These are phyloP conservation scores for Colostygia pectinataria DNA, from an alignment of 2,888 invertebrate genomes.

Conservation along the genomic window DNA sequence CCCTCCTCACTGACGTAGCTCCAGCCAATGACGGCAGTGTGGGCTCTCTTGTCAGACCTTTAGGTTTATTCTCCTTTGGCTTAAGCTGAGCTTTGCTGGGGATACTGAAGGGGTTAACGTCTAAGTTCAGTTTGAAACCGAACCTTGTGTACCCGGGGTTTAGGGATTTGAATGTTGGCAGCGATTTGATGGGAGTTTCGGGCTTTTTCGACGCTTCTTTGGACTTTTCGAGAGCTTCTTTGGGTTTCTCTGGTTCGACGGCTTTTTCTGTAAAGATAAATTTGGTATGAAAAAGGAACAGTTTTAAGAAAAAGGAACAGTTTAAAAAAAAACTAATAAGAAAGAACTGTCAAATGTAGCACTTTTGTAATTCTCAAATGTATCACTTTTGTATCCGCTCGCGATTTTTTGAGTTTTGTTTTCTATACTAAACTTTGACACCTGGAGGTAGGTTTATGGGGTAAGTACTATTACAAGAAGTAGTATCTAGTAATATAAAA, in stretches of 20 bases:
- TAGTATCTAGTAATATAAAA: too few species aligned
- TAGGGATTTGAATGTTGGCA: constrained; percentile 47
- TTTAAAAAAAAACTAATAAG: too few species aligned
- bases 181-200: constrained; percentile 45
- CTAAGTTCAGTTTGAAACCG: constrained; percentile 75
- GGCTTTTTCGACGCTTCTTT: constrained; percentile 36
- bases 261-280: constrained; percentile 30
- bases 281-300: too few species aligned
- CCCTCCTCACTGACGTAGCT: constrained; percentile 46
- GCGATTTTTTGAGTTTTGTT: too few species aligned
- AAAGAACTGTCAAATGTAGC: too few species aligned
- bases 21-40: constrained; percentile 55
- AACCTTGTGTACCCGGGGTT: constrained; percentile 69
- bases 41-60: constrained; percentile 37
- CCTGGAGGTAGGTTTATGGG: too few species aligned
- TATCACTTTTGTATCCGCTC: too few species aligned
- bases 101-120: constrained; percentile 67
- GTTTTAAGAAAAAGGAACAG: too few species aligned
- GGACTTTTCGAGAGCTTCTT: constrained; percentile 33
- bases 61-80: constrained; percentile 39
- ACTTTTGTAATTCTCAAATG: too few species aligned
- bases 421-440: too few species aligned
- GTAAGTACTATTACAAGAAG: too few species aligned
- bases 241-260: constrained; percentile 28
- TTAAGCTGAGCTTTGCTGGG: constrained; percentile 42